Evolutionary conservation across 1,140 invertebrate genomes (phyloP).

Genomic region (Sogatella furcifera): DNA sequence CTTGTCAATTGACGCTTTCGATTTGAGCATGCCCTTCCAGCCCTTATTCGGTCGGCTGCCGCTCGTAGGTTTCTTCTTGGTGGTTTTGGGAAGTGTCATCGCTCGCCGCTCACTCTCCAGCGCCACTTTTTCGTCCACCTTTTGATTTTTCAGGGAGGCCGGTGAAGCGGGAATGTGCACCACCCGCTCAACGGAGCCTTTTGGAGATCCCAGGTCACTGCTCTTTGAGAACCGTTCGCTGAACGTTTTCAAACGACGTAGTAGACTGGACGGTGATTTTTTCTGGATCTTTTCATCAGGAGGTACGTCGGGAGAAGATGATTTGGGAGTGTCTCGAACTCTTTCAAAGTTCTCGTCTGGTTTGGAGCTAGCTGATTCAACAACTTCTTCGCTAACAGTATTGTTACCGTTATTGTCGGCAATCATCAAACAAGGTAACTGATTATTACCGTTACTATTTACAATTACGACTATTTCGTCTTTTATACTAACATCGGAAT

Average conservation of each 20-base stretch:
- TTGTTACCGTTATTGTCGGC: background rate
- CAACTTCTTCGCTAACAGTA: background rate
- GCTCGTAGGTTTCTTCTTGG: constrained; percentile 3
- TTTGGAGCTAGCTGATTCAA: background rate
- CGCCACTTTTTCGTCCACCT: constrained; percentile 1
- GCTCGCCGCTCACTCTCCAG: constrained; percentile 8
- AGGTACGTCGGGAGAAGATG: constrained; percentile 1
- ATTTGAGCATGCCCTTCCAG: constrained; percentile 7
- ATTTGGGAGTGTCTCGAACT: background rate
- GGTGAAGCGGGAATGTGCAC: constrained; percentile 10
- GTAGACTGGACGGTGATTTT: constrained; percentile 12
- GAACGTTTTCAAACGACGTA: constrained; percentile 8
- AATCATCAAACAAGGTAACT: background rate
- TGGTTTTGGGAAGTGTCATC: constrained; percentile 12
- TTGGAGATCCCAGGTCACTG: constrained; percentile 8
- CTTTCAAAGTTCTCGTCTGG: no score
- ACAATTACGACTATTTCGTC: constrained; percentile 9
- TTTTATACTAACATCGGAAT: constrained; percentile 3
- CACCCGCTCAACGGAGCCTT: constrained; percentile 5
- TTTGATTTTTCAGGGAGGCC: constrained; percentile 11
- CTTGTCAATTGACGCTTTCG: constrained; percentile 6
- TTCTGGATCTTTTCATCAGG: constrained; percentile 4
- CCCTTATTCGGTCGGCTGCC: constrained; percentile 9
- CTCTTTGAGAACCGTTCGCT: constrained; percentile 12
- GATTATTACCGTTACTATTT: background rate